Percentiles rank a stretch among this genome's conserved stretches.
Conservation (phyloP, 2,888 invertebrate species). For the Xestoiulus laeticollis region DNA sequence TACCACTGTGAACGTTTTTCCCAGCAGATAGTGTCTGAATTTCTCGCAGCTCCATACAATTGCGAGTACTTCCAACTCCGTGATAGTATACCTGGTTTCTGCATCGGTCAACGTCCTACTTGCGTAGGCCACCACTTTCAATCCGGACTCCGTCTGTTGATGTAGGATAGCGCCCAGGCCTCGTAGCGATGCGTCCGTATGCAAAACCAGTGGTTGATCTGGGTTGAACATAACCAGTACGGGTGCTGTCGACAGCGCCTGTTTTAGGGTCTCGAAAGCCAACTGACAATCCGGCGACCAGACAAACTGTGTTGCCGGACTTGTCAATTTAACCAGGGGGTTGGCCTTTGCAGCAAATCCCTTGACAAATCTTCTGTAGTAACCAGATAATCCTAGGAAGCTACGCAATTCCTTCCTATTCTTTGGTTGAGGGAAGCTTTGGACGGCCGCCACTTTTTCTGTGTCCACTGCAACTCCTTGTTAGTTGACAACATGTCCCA, state of each 20-base stretch:
- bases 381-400: constrained; percentile 44
- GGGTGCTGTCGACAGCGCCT: background rate
- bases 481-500: background rate
- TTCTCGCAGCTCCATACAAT: background rate
- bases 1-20: background rate
- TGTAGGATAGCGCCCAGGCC: background rate
- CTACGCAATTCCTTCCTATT: background rate
- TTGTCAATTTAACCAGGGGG: background rate
- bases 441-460: background rate
- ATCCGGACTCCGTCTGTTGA: background rate
- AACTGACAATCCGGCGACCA: background rate
- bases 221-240: background rate
- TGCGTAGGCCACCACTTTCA: background rate
- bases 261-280: background rate
- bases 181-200: background rate
- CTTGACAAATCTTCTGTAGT: too few relatives aligned
- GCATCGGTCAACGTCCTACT: background rate
- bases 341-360: background rate
- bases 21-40: background rate
- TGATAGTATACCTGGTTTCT: background rate
- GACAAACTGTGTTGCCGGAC: background rate
- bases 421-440: background rate
- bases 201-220: background rate
- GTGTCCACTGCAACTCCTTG: background rate
- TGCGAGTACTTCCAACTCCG: background rate